Conservation (phyloP, 2,113 vertebrate species). For the Gymnocephalus cernua region DNA sequence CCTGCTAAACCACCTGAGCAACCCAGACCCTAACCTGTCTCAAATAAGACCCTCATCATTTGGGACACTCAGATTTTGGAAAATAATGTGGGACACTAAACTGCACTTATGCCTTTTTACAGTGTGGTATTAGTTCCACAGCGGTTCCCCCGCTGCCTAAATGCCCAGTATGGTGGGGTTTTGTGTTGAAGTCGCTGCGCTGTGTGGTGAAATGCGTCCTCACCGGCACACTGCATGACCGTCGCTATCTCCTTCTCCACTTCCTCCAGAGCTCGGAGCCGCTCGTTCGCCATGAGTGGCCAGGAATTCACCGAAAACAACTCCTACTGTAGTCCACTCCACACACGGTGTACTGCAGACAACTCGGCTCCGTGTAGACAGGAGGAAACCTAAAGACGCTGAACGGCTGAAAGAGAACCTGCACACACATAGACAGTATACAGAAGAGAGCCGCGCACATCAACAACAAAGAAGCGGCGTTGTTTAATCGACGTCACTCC, state of each 20-base stretch:
- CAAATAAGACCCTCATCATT: no score
- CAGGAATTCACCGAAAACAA: background rate
- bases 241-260: slow-evolving; percentile 86
- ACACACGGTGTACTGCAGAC: rapidly evolving
- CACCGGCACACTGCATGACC: slow-evolving; percentile 85
- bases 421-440: no score
- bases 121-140: no score
- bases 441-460: no score
- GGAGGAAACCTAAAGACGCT: background rate
- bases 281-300: slow-evolving; percentile 83
- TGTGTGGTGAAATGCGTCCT: background rate
- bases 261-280: slow-evolving; percentile 84
- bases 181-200: background rate
- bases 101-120: no score
- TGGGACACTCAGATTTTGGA: no score
- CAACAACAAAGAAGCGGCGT: slow-evolving; percentile 18
- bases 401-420: rapidly evolving
- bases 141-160: no score
- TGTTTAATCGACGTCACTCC: background rate
- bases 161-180: no score
- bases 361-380: rapidly evolving
- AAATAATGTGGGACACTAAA: no score
- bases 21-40: no score
- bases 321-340: background rate
- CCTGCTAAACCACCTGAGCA: no score